Percentiles rank a stretch among this genome's conserved stretches.
Conservation (phyloP, 1,140 invertebrate species). For the Cydia amplana region DNA sequence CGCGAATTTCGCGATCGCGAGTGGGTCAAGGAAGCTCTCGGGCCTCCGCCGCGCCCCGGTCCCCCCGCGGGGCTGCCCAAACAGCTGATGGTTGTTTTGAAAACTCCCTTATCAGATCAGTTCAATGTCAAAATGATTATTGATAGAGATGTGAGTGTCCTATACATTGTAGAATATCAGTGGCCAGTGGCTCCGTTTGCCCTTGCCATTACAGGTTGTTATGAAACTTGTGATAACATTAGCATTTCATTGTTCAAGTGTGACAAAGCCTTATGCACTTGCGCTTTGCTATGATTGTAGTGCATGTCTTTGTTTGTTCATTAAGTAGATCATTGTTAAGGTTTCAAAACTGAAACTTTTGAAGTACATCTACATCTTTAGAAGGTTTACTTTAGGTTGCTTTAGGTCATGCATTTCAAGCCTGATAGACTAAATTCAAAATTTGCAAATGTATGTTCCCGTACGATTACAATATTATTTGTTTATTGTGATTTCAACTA, state of each 20-base stretch:
- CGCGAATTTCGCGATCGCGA: conserved; percentile 34
- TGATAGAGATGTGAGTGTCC: conserved; percentile 13
- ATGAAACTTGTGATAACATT: conserved; percentile 19
- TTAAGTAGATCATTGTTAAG: conserved; percentile 2
- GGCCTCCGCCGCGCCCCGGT: neutral
- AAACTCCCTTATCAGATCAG: conserved; percentile 21
- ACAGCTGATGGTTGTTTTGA: conserved; percentile 26
- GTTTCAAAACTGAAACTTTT: neutral
- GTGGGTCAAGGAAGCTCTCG: conserved; percentile 19
- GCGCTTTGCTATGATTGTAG: neutral
- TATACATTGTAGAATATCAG: conserved; percentile 15
- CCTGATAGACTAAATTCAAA: too few species aligned
- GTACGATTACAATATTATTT: too few species aligned
- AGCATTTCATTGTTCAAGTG: conserved; percentile 10
- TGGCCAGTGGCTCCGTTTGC: neutral
- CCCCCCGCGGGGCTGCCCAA: neutral
- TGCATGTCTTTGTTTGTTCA: conserved; percentile 10
- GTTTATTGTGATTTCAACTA: too few species aligned
- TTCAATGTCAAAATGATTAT: conserved; percentile 21
- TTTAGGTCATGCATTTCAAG: too few species aligned
- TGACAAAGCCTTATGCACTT: conserved; percentile 16
- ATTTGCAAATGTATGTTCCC: too few species aligned
- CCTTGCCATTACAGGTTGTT: conserved; percentile 5
- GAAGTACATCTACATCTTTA: neutral
- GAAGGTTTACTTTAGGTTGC: neutral